Evolutionary conservation across 2,113 vertebrate species (phyloP).

Genomic region (Taurulus bubalis): DNA sequence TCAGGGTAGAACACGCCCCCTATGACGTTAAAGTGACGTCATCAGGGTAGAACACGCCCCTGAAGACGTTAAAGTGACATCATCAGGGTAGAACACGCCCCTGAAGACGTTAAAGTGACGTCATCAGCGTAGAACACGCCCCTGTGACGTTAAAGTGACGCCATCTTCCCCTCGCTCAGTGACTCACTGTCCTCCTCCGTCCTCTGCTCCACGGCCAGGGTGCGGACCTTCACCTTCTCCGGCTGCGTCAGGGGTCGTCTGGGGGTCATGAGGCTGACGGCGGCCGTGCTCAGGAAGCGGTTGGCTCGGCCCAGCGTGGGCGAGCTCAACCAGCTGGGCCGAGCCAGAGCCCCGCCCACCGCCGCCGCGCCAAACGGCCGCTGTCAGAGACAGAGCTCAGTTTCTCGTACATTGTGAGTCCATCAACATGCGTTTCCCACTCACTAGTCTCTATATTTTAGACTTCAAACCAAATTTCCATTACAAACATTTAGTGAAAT

Average conservation of each 20-base stretch:
- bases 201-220: conserved; percentile 90
- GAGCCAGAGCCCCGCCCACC: conserved; percentile 89
- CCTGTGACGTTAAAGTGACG: too few species aligned
- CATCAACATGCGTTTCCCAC: too few species aligned
- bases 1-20: background rate
- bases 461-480: too few species aligned
- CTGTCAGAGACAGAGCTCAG: conserved; percentile 77
- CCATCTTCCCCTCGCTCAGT: too few species aligned
- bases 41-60: background rate
- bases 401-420: too few species aligned
- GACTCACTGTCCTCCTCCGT: conserved; percentile 95
- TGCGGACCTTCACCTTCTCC: conserved; percentile 95
- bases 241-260: conserved; percentile 88
- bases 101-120: too few species aligned
- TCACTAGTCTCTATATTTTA: too few species aligned
- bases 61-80: background rate
- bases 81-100: background rate
- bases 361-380: conserved; percentile 89
- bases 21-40: background rate
- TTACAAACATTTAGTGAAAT: too few species aligned
- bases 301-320: conserved; percentile 96
- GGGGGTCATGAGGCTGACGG: conserved; percentile 96
- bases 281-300: conserved; percentile 95
- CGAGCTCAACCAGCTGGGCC: conserved; percentile 96
- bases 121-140: too few species aligned